Evolutionary conservation across 1,140 invertebrate species (phyloP).

Genomic region (Penaeus chinensis): DNA sequence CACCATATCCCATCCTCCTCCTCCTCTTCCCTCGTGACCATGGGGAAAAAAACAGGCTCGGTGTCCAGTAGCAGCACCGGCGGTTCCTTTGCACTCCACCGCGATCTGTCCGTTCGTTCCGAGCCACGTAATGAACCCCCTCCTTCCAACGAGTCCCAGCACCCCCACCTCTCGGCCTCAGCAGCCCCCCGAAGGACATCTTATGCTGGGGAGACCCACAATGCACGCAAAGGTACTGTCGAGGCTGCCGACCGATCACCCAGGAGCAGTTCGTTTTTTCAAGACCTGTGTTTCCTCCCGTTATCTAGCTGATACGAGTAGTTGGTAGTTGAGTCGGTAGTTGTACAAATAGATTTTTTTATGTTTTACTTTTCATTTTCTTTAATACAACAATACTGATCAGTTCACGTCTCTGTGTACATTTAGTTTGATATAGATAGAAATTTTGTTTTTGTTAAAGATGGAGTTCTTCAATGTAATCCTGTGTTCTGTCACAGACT

Average conservation of each 20-base stretch:
- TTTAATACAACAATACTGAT: too few relatives aligned
- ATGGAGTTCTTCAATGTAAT: too few relatives aligned
- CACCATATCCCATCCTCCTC: background rate
- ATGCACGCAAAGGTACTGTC: slow-evolving; percentile 45
- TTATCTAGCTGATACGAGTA: too few relatives aligned
- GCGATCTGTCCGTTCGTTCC: slow-evolving; percentile 52
- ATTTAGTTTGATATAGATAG: too few relatives aligned
- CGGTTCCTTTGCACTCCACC: slow-evolving; percentile 44
- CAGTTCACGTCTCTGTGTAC: too few relatives aligned
- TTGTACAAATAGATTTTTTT: too few relatives aligned
- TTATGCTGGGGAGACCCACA: slow-evolving; percentile 33
- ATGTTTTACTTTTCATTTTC: too few relatives aligned
- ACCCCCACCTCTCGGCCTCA: slow-evolving; percentile 25
- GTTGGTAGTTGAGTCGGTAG: too few relatives aligned
- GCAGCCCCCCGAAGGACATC: slow-evolving; percentile 31
- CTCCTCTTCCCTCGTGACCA: slow-evolving; percentile 18
- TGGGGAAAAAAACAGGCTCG: slow-evolving; percentile 44
- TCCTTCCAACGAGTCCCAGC: slow-evolving; percentile 45
- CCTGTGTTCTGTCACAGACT: too few relatives aligned
- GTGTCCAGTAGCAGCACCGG: slow-evolving; percentile 56
- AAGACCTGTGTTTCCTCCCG: background rate
- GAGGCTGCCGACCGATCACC: slow-evolving; percentile 4
- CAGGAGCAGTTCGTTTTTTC: background rate
- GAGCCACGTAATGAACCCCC: slow-evolving; percentile 38
- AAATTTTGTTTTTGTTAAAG: too few relatives aligned